Evolutionary conservation across 2,113 vertebrate genomes (phyloP), one percentile per base, ranked within the genome.

Genomic region (Coryphaenoides rupestris): DNA sequence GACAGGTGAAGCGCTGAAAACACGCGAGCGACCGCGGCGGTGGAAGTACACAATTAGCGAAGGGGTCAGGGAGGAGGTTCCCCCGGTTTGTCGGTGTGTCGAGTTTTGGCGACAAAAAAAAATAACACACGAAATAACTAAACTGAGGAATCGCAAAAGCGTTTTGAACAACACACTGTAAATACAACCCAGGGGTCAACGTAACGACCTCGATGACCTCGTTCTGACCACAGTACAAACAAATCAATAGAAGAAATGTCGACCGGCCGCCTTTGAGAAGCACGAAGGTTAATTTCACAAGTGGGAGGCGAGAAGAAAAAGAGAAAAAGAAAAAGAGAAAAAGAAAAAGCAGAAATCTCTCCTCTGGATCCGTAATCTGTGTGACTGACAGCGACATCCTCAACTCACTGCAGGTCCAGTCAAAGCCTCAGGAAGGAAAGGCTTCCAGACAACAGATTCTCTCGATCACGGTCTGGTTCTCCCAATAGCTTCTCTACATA

Each of bases 341-440:
- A n/a, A n/a, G n/a, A n/a, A n/a, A n/a, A n/a, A n/a, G n/a, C n/a
- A n/a, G n/a, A n/a, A n/a, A n/a, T n/a, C n/a, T n/a, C n/a, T n/a
- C n/a, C n/a, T n/a, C n/a, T n/a, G n/a, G n/a, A n/a, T n/a, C n/a
- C 68, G 83, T 80, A 83, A 84, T 68, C 78, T 80, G 57, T n/a
- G 79, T 89, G 87, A 89, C 63, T 89, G 88, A 87, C 82, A 86
- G 86, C 76, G 57, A 80, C 73, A 59, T 80, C 65, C 74, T 64
- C 69, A 77, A 66, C 72, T 50, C 75, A 73, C 58, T 78, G n/a
- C 73, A 77, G 67, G 65, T 75, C 78, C 79, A 63, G 72, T 76
- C 72, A 85, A 77, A 75, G 84, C 79, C 73, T 59, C 62, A 77
- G 72, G 68, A 52, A 66, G 52, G 67, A 72, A 65, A 68, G 59